Base-by-base conservation (phyloP, 2,797 vertebrate genomes). In the Sebastes hubbsi region DNA sequence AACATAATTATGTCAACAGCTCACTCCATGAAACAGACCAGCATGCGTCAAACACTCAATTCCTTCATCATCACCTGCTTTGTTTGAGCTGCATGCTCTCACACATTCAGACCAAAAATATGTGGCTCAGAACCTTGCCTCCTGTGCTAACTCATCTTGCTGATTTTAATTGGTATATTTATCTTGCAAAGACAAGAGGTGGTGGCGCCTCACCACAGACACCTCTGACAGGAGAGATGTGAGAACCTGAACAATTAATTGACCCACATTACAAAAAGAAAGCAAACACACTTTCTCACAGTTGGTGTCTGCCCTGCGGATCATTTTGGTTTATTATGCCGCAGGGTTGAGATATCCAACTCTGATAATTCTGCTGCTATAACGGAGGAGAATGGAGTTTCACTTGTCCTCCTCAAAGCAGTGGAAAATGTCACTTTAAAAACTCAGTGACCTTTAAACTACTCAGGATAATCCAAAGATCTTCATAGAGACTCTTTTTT, bases 121-220 rank as follows among this genome's bases (percentile, higher is more conserved):
- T n/a, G 55, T 14, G 22, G 36, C 64, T 74, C 42, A 32, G 56
- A 69, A 55, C 61, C 58, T 4, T 27, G 16, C 66, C 29, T 69
- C 85, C 86, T 84, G 73, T 25, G 52, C 62, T n/a, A 64, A 83
- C 79, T 55, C 30, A 36, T 77, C 84, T 61, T 18, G 27, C 86
- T 82, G 70, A 81, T 89, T 93, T 92, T 93, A 91, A 94, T 89
- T 91, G 80, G 77, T 77, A 77, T 84, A 87, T 91, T 91, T 88
- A 86, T 91, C 89, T 85, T 88, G 87, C 86, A 81, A 72, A 73
- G 84, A 78, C 81, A 76, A 80, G 81, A 81, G 77, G 78, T 77
- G 84, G 85, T 77, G 72, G 71, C 59, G 76, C 78, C 56, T 18
- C 81, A 60, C 75, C 67, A 3, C 69, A 64, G 73, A 81, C 55